phyloP scores from a whole-genome alignment of 2,113 vertebrate species.

The Tyrannus savana region DNA sequence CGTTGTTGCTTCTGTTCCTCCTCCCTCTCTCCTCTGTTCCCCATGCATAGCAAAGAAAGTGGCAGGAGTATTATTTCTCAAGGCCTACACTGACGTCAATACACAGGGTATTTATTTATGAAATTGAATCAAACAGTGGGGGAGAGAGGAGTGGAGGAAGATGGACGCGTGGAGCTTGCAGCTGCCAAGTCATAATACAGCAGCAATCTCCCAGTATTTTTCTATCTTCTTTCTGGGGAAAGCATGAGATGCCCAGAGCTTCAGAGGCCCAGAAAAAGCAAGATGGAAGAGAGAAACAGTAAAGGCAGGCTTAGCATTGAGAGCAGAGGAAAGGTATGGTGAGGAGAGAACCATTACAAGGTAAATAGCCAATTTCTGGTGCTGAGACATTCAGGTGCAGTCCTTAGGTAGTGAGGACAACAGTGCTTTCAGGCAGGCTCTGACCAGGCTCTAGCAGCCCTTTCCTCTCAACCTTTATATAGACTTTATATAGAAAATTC shows the following conservation, averaged over 20 bases:
- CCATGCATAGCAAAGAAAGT: not conserved
- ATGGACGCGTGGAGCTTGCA: not conserved
- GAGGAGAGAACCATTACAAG: not conserved
- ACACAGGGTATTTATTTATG: conserved; percentile 65
- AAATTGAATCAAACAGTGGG: conserved; percentile 62
- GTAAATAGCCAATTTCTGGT: not conserved
- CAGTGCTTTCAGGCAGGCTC: not conserved
- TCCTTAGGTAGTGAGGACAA: not conserved
- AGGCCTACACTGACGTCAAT: conserved; percentile 62
- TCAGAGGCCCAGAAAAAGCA: not conserved
- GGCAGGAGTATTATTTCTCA: conserved; percentile 64
- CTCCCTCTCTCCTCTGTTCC: conserved; percentile 3
- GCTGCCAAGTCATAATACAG: conserved; percentile 32
- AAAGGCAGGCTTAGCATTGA: not conserved
- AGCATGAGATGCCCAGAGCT: not conserved
- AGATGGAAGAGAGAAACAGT: not conserved
- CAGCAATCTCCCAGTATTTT: conserved; percentile 29
- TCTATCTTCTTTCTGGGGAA: not conserved
- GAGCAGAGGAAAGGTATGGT: not conserved
- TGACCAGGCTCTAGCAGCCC: not conserved
- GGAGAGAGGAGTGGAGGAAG: conserved; percentile 57
- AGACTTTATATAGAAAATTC: not conserved
- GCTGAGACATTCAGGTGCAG: not conserved
- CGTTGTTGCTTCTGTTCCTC: conserved; percentile 39
- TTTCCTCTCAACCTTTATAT: not conserved